Evolutionary conservation across 2,797 vertebrate genomes (phyloP).

Genomic region (Notamacropus eugenii): DNA sequence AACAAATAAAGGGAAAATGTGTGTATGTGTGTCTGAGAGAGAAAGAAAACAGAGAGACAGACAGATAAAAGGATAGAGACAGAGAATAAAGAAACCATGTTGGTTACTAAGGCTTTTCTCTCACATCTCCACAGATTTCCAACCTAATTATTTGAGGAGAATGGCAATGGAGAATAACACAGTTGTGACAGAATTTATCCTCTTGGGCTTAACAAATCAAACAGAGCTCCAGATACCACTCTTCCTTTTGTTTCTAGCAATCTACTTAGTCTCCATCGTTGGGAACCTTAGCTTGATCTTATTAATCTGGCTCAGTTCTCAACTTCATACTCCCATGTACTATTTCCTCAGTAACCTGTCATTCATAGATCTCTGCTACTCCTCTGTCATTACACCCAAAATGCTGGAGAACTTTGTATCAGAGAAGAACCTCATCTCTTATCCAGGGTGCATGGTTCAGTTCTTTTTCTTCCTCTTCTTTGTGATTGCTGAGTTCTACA

Average conservation of each 20-base stretch:
- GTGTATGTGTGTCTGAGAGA: too few species aligned
- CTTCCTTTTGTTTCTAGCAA: slow-evolving; percentile 30
- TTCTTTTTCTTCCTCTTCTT: slow-evolving; percentile 67
- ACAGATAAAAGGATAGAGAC: neutral
- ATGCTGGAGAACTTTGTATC: slow-evolving; percentile 38
- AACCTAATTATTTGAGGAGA: slow-evolving; percentile 25
- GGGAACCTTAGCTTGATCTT: slow-evolving; percentile 67
- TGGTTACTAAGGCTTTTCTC: neutral
- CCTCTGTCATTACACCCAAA: slow-evolving; percentile 45
- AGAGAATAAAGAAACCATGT: neutral
- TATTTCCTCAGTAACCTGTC: slow-evolving; percentile 57
- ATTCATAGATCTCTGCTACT: slow-evolving; percentile 55
- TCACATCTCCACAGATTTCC: slow-evolving; percentile 15
- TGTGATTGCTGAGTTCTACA: slow-evolving; percentile 46
- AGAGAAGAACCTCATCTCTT: slow-evolving; percentile 30
- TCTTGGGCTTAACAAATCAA: slow-evolving; percentile 32
- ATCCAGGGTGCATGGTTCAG: slow-evolving; percentile 53
- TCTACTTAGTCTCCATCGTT: slow-evolving; percentile 33
- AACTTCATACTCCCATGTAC: slow-evolving; percentile 61
- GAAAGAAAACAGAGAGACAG: neutral
- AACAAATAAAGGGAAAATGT: neutral
- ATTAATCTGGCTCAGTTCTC: slow-evolving; percentile 47
- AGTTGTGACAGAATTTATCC: slow-evolving; percentile 40
- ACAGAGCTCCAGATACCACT: slow-evolving; percentile 18
- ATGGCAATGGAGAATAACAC: slow-evolving; percentile 61